These are phyloP conservation scores for Peromyscus attwateri DNA, from an alignment of 2,797 vertebrate species.

Conservation along the genomic window DNA sequence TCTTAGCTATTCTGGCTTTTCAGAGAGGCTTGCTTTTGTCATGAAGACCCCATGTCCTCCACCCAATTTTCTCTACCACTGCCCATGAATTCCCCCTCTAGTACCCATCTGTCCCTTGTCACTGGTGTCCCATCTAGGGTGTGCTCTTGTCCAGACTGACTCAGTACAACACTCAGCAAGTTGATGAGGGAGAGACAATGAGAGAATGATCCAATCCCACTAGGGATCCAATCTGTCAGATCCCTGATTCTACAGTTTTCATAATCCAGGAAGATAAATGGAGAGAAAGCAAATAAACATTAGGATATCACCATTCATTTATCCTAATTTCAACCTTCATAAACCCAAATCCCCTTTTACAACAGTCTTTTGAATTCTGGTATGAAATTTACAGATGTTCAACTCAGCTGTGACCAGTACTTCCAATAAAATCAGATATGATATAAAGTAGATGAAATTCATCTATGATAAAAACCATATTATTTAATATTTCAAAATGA, in stretches of 20 bases:
- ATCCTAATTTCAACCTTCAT: constrained; percentile 2
- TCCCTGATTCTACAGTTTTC: not conserved
- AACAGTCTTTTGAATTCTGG: not conserved
- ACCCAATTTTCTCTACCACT: fast-evolving
- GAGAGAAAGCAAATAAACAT: not conserved
- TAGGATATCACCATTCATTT: not conserved
- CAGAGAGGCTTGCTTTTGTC: not conserved
- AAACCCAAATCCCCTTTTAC: not conserved
- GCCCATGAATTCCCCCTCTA: not conserved
- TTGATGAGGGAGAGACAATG: not conserved
- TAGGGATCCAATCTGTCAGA: not conserved
- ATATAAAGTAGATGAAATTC: not conserved
- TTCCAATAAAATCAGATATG: constrained; percentile 14
- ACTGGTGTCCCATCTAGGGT: not conserved
- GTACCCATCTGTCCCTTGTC: not conserved
- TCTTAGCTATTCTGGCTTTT: not conserved
- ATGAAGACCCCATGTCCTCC: not conserved
- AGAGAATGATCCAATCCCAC: not conserved
- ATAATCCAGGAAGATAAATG: not conserved
- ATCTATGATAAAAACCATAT: not conserved
- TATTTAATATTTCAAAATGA: not conserved
- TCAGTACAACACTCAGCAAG: not conserved
- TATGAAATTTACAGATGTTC: not conserved
- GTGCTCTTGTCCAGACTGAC: not conserved
- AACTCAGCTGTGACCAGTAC: not conserved